These are phyloP conservation scores for Rhopalosiphum padi DNA, from an alignment of 1,140 invertebrate species.

Conservation along the genomic window DNA sequence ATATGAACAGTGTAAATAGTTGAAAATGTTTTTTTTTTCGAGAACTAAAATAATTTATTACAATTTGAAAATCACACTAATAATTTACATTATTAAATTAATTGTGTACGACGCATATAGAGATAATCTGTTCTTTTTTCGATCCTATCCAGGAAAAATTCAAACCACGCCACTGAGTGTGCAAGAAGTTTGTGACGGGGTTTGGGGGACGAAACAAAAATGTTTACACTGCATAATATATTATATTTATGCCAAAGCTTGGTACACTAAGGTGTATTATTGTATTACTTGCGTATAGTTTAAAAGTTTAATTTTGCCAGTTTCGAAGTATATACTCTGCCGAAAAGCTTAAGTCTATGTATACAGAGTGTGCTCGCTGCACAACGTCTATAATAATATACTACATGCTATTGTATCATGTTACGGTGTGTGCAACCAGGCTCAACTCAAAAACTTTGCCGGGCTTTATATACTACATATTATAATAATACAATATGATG, in stretches of 20 bases:
- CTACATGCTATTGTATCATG: neutral
- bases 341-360: conserved; percentile 1
- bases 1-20: no score
- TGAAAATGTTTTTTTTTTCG: no score
- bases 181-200: neutral
- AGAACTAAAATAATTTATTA: no score
- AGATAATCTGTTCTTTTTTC: no score
- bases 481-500: neutral
- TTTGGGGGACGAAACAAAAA: neutral
- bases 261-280: neutral
- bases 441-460: neutral
- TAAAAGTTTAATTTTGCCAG: neutral
- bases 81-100: no score
- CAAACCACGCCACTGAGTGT: neutral
- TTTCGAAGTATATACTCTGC: neutral
- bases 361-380: neutral
- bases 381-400: neutral
- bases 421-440: neutral
- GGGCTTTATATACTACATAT: neutral
- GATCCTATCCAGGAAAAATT: neutral
- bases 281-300: neutral
- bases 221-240: neutral
- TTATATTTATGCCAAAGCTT: neutral
- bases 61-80: no score
- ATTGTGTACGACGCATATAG: no score